A percentile compares a stretch with the other conserved stretches of the same genome.
Conservation (phyloP, 2,888 invertebrate species). For the Stenolophus ochropezus region DNA sequence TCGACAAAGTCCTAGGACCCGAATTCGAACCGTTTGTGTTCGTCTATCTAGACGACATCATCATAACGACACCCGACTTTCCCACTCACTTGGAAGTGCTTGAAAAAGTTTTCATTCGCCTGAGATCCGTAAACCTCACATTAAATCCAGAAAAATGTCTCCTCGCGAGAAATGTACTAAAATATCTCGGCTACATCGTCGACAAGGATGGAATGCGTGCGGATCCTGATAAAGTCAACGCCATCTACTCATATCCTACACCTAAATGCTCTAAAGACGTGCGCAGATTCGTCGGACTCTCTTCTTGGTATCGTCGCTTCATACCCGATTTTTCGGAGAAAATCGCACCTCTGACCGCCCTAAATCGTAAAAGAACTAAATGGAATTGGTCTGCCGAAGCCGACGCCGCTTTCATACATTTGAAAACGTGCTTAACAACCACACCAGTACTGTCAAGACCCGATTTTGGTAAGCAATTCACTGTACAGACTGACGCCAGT, state of each 20-base stretch:
- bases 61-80: slow-evolving; percentile 63
- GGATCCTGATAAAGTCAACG: slow-evolving; percentile 65
- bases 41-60: slow-evolving; percentile 65
- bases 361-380: not conserved
- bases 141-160: not conserved
- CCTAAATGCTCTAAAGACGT: slow-evolving; percentile 64
- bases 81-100: slow-evolving; percentile 63
- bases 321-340: slow-evolving; percentile 64
- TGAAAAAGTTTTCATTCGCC: slow-evolving; percentile 58
- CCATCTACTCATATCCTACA: slow-evolving; percentile 65
- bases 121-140: slow-evolving; percentile 59
- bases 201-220: slow-evolving; percentile 63
- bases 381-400: not conserved
- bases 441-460: not conserved
- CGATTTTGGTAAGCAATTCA: not conserved
- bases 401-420: not conserved
- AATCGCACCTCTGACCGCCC: slow-evolving; percentile 63
- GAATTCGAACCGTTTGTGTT: slow-evolving; percentile 57
- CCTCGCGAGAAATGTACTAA: slow-evolving; percentile 61
- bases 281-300: slow-evolving; percentile 65
- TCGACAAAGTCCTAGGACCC: slow-evolving; percentile 62
- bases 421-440: not conserved
- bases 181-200: slow-evolving; percentile 65
- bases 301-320: slow-evolving; percentile 65
- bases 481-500: slow-evolving; percentile 48